A percentile compares a stretch with the other conserved stretches of the same genome.
Evolutionary conservation across 2,888 invertebrate species (phyloP).

Genomic region (Drosophila nr. perissopoda): DNA sequence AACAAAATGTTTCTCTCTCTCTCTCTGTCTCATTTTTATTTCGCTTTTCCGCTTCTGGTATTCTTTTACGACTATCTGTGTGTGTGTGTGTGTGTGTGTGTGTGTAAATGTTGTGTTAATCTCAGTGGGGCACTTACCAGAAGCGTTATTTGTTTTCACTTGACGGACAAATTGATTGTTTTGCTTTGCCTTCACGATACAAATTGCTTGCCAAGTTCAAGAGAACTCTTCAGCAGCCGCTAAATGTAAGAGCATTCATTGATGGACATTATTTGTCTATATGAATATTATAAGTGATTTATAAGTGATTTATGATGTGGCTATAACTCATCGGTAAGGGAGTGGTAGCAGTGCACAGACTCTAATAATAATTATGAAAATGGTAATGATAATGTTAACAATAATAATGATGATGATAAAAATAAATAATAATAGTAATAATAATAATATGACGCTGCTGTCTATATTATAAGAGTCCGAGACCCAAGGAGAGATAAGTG

Average conservation of each 20-base stretch:
- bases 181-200: conserved; percentile 5
- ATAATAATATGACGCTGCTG: not conserved
- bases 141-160: conserved; percentile 31
- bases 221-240: not conserved
- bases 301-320: not conserved
- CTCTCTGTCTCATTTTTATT: not conserved
- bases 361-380: not conserved
- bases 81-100: conserved; percentile 16
- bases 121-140: conserved; percentile 31
- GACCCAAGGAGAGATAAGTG: not conserved
- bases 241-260: not conserved
- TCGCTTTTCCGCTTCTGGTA: not conserved
- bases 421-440: not conserved
- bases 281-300: not conserved
- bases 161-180: conserved; percentile 53
- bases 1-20: conserved; percentile 12
- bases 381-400: not conserved
- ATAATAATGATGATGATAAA: too few relatives aligned
- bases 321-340: not conserved
- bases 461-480: not conserved
- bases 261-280: not conserved
- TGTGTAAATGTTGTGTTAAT: conserved; percentile 33
- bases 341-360: not conserved
- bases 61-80: conserved; percentile 17
- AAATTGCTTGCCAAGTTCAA: not conserved